Conservation (phyloP, 2,113 vertebrate species). For the Gambusia affinis region DNA sequence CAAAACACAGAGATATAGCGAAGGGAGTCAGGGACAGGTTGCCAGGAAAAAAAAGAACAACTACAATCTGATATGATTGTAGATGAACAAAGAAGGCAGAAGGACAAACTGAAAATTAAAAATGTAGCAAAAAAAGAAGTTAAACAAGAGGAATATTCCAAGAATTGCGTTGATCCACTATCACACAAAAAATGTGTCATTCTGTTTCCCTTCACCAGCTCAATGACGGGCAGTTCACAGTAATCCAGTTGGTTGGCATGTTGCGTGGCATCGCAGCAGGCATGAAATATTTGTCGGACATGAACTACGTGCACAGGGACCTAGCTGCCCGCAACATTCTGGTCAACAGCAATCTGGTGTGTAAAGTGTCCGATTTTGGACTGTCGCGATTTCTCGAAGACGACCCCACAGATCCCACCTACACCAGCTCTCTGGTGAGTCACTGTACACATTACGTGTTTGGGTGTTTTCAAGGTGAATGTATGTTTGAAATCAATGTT, state of each 20-base stretch:
- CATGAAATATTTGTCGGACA: conserved; percentile 97
- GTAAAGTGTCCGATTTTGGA: conserved; percentile 97
- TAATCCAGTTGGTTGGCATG: conserved; percentile 98
- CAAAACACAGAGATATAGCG: conserved; percentile 14
- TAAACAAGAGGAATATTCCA: not conserved
- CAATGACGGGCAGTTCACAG: conserved; percentile 97
- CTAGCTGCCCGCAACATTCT: conserved; percentile 95
- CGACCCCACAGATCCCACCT: conserved; percentile 91
- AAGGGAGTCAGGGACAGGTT: not conserved
- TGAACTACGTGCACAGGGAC: conserved; percentile 97
- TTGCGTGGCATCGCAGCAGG: conserved; percentile 92
- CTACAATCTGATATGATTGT: not conserved
- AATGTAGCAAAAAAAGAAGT: conserved; percentile 7
- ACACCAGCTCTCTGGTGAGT: conserved; percentile 95
- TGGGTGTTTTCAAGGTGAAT: conserved; percentile 3
- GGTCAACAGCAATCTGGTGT: conserved; percentile 97
- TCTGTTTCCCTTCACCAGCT: conserved; percentile 76
- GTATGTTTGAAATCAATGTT: conserved; percentile 28
- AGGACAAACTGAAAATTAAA: conserved; percentile 12
- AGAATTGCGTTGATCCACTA: conserved; percentile 28
- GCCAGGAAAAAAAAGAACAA: conserved; percentile 3
- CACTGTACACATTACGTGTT: not conserved
- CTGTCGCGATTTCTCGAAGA: conserved; percentile 96
- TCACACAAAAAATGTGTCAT: conserved; percentile 13
- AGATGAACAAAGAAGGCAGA: conserved; percentile 11